Base-by-base conservation (phyloP, 2,888 invertebrate genomes). In the Orgyia antiqua region DNA sequence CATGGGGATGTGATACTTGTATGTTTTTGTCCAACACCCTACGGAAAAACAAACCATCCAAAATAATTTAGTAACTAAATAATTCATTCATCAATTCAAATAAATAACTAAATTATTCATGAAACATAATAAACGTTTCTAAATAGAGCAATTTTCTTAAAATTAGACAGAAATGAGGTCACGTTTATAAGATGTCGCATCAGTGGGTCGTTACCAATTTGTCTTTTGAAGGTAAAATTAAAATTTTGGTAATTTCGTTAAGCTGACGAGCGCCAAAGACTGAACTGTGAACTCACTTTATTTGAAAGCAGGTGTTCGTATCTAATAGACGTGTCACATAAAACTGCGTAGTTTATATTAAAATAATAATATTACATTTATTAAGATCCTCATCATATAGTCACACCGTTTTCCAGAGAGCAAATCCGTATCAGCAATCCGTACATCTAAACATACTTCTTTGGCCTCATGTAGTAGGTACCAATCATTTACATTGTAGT, bases 231-330 rank as follows among this genome's bases (percentile, higher is more conserved):
- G 56, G 45, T 55, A 53, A 51, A 56, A 20, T 61, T 58, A 50
- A 51, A 58, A 66, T 66, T 57, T 58, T 44, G 62, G 66, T 69
- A 63, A 63, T 49, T 50, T 53, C 51, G 58, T 54, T 51, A 50
- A 31, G 38, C 39, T 41, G 35, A 31, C 34, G 32, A 32, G 31
- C 15, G n/a, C n/a, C n/a, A n/a, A n/a, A 29, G 32, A n/a, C n/a
- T 25, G 25, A 8, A n/a, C 26, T 8, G 23, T 12, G 27, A 26
- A 11, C 19, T 23, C n/a, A n/a, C n/a, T 19, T 37, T 31, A 47
- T 38, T 40, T 23, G 41, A 36, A 24, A 47, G 24, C 55, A 58
- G 52, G 48, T 54, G 55, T 30, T 37, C 11, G 4, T 20, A 2
- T 9, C 9, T 20, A 20, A 35, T 26, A 33, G 43, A 47, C 39